Evolutionary conservation across 1,140 invertebrate species (phyloP).

Genomic region (Trichonephila inaurata): DNA sequence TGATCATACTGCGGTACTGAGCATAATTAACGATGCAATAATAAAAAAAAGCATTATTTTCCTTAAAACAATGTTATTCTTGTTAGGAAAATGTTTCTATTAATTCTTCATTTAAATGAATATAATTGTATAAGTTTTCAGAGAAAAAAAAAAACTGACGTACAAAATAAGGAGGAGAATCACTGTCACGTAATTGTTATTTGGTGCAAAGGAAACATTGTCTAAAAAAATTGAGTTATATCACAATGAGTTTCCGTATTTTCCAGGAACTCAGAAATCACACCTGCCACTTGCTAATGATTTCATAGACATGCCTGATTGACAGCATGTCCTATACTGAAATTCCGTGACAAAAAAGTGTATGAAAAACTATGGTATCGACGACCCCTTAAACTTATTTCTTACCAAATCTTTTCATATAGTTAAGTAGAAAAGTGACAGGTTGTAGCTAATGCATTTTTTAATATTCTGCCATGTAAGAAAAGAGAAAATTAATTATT

Average conservation of each 20-base stretch:
- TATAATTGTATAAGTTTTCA: neutral
- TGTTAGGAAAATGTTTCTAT: neutral
- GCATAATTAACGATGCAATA: too few species aligned
- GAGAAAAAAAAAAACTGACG: neutral
- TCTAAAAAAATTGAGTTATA: neutral
- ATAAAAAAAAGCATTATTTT: too few species aligned
- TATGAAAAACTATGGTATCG: conserved; percentile 6
- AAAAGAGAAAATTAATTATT: too few species aligned
- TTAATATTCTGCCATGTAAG: too few species aligned
- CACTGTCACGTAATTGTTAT: conserved; percentile 7
- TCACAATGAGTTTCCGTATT: conserved; percentile 57
- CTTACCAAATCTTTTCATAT: neutral
- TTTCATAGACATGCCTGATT: conserved; percentile 37
- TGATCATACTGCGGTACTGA: too few species aligned
- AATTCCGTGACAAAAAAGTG: conserved; percentile 34
- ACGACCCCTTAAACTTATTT: neutral
- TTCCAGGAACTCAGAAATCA: conserved; percentile 44
- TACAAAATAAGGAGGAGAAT: neutral
- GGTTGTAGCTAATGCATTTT: too few species aligned
- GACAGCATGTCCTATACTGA: neutral
- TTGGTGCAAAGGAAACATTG: neutral
- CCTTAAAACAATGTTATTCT: too few species aligned
- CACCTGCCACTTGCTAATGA: conserved; percentile 47
- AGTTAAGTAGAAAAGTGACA: too few species aligned
- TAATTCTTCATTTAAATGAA: neutral